Percentiles rank a stretch among this genome's conserved stretches.
phyloP scores from a whole-genome alignment of 2,888 invertebrate species.

The Cataglyphis altisquamis region DNA sequence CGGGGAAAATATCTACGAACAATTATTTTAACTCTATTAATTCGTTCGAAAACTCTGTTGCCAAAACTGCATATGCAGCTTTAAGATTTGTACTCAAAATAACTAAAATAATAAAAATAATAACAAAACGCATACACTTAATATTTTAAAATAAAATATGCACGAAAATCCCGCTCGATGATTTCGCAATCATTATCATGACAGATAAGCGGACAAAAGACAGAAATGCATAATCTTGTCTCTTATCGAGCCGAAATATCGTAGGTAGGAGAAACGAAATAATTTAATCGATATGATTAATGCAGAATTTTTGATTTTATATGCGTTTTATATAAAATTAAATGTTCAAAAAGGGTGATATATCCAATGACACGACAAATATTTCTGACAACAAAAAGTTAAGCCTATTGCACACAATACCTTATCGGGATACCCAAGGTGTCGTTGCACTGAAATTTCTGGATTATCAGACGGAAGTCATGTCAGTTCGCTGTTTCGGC shows the following conservation, averaged over 20 bases:
- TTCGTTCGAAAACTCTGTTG: not conserved
- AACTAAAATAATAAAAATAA: not conserved
- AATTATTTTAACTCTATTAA: not conserved
- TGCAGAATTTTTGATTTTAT: slow-evolving; percentile 39
- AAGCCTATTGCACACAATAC: not conserved
- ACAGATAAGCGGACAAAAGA: slow-evolving; percentile 42
- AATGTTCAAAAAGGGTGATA: not conserved
- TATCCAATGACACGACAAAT: not conserved
- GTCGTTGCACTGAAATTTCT: slow-evolving; percentile 55
- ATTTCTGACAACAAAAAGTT: slow-evolving; percentile 20
- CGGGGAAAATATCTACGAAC: not conserved
- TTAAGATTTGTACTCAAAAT: not conserved
- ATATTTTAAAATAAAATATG: not conserved
- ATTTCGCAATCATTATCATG: slow-evolving; percentile 53
- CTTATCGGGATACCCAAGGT: slow-evolving; percentile 28
- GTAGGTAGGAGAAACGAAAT: slow-evolving; percentile 4
- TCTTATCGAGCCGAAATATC: slow-evolving; percentile 49
- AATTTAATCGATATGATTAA: slow-evolving; percentile 66
- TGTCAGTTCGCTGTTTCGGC: slow-evolving; percentile 15
- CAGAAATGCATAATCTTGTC: slow-evolving; percentile 62
- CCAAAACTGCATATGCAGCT: not conserved
- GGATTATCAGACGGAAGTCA: slow-evolving; percentile 47
- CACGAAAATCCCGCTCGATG: slow-evolving; percentile 27
- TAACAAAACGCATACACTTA: not conserved
- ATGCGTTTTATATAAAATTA: not conserved